Evolutionary conservation across 1,140 invertebrate species (phyloP), one percentile per base, ranked within the genome.

Genomic region (Orussus abietinus): DNA sequence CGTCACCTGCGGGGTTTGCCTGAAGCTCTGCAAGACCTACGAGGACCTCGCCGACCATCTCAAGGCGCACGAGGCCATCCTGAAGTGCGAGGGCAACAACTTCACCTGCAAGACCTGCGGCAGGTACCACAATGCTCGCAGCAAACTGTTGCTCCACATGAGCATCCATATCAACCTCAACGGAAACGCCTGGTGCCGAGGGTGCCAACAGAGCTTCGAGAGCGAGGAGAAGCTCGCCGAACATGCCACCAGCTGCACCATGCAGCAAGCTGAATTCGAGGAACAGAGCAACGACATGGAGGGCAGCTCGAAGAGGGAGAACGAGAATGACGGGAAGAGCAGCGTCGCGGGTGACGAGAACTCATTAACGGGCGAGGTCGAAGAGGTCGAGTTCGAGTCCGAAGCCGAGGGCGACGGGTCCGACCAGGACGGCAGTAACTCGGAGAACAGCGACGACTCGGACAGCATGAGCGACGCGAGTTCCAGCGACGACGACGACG

Each of bases 21-120:
- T 81, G 10, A 77, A 79, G 51, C 65, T 79, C 1, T 80, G 78
- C 48, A 57, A 58, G 5, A 69, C 61, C 12, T 81, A 81, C 42
- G 53, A 69, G 11, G 55, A 69, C 28, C 49, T 82, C 0, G 67
- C 75, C n/a, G 59, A 70, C n/a, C 80, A 80, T 48, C 48, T 82
- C 12, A 70, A 69, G 30, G 60, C 62, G 1, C 80, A 81, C 57
- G 75, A 72, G 3, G 66, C 67, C 2, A 64, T 74, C 18, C 53
- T 78, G 11, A 68, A 75, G 0, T 75, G 75, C 5, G 77, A 77
- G 17, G 78, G 76, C 0, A 79, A 78, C 21, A 80, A 79, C 50
- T 79, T 80, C 33, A 79, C 78, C 0, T 82, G 79, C 52, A 72
- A 76, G 38, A 76, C 77, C 14, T 81, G 80, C 45, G 79, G 78